Base-by-base conservation (phyloP, 1,140 invertebrate species). In the Meteorus sp. region DNA sequence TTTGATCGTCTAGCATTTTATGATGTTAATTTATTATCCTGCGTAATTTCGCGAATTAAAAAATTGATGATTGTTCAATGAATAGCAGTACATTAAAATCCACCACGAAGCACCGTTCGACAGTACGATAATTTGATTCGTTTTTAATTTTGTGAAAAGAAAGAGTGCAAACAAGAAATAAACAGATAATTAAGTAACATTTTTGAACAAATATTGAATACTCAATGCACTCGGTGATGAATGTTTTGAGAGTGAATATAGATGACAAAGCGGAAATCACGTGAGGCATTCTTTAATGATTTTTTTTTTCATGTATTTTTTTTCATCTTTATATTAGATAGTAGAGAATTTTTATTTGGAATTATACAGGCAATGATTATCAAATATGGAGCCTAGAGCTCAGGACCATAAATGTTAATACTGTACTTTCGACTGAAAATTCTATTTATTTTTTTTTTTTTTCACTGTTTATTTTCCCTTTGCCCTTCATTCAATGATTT, bases 381-480 rank as follows among this genome's bases (percentile, higher is more conserved):
- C 54, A 44, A 56, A 56, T 47, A 47, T 47, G 20, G 54, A 56
- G 54, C 54, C 41, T 56, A 56, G 20, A 29, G 54, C 54, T 56
- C 54, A 56, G 43, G 43, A 56, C 29, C 48, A 51, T 51, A 51
- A n/a, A n/a, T n/a, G n/a, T n/a, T 56, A 56, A 56, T 56, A 56
- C 43, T 56, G 54, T 47, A 56, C 41, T 56, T 56, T 56, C 54
- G 54, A 43, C 54, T 43, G 54, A 43, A 56, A 56, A 47, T 44
- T 55, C 27, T 56, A 44, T 35, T 33, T 29, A 33, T 51, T 29
- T 35, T 51, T 51, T 29, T 17, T 56, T 33, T 13, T 0, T 37
- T 27, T 25, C 27, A 8, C 37, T 35, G 48, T 13, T 27, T 3
- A 29, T 44, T 19, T 27, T 22, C 15, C 11, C 45, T 19, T 56